A percentile compares a stretch with the other conserved stretches of the same genome.
Conservation (phyloP, 2,797 vertebrate genomes). For the Cyprinella venusta region DNA sequence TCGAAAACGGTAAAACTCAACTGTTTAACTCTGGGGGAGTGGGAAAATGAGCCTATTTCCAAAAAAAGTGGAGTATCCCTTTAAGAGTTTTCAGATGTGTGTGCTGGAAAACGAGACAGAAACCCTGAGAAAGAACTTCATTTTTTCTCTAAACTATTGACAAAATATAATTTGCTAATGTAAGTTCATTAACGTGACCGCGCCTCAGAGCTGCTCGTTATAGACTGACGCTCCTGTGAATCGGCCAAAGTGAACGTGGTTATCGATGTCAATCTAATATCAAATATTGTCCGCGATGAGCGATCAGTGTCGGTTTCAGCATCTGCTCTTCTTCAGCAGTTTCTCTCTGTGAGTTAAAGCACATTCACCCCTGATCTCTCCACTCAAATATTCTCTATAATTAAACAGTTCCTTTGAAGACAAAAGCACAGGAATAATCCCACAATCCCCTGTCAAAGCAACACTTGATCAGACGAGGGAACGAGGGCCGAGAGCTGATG, state of each 20-base stretch:
- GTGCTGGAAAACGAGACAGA: too few species aligned
- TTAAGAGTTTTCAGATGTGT: too few species aligned
- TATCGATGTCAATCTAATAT: neutral
- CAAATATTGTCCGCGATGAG: too few species aligned
- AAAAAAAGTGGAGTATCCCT: too few species aligned
- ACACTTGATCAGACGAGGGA: neutral
- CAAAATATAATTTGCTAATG: neutral
- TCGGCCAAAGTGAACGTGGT: neutral
- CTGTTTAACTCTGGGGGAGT: too few species aligned
- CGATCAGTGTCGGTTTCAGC: too few species aligned
- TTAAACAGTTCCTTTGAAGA: neutral
- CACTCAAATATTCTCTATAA: neutral
- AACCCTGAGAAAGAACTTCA: too few species aligned
- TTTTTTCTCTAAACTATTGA: too few species aligned
- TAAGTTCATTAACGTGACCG: rapidly evolving
- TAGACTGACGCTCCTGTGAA: neutral
- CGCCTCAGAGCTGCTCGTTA: neutral
- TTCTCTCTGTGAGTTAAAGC: too few species aligned
- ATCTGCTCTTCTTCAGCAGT: neutral
- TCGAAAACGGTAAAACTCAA: too few species aligned
- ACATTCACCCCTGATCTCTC: neutral
- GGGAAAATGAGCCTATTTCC: too few species aligned
- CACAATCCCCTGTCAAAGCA: neutral
- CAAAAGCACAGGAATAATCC: neutral
- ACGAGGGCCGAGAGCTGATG: constrained; percentile 69